Evolutionary conservation across 2,113 vertebrate genomes (phyloP), one percentile per base, ranked within the genome.

Genomic region (Passer montanus): DNA sequence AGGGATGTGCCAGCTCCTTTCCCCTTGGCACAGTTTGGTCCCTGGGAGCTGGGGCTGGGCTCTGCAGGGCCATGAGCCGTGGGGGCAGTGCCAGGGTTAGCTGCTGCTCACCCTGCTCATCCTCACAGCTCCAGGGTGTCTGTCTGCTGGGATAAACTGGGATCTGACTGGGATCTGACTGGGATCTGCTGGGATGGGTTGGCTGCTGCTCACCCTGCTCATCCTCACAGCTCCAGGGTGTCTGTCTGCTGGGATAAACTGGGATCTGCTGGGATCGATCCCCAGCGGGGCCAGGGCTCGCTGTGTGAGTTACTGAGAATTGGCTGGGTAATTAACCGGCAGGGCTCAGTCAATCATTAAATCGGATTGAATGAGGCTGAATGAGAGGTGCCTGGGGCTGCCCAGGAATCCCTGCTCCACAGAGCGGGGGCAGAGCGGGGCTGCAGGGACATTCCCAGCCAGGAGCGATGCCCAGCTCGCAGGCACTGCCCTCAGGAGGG

Each of bases 281-380:
- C 49, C 53, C 52, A n/a, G 56, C 35, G 31, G 10, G 72, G 70
- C 67, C 21, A 69, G 53, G 43, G 37, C 6, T 5, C 37, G n/a
- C 49, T 12, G 17, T 8, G 35, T 8, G 73, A 76, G 41, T 73
- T 89, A 75, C 67, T 7, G 78, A 69, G 35, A 95, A 96, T 97
- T 31, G 94, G 87, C 89, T 70, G 33, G 6, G 7, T 94, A 94
- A 97, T 95, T 87, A 95, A 75, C 21, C 47, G 22, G 75, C 82
- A 70, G 84, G 21, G 67, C 56, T 95, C 93, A 90, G 91, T 94
- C 95, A 90, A 44, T 95, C 91, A 89, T 94, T 62, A 97, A 93
- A 95, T 81, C 35, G 83, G 47, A 89, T 84, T 70, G 85, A 95
- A 62, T 39, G 87, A 41, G 60, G 16, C 10, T 49, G 87, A 95